Evolutionary conservation across 1,140 invertebrate species (phyloP), one percentile per base, ranked within the genome.

Genomic region (Drosophila jambulina): DNA sequence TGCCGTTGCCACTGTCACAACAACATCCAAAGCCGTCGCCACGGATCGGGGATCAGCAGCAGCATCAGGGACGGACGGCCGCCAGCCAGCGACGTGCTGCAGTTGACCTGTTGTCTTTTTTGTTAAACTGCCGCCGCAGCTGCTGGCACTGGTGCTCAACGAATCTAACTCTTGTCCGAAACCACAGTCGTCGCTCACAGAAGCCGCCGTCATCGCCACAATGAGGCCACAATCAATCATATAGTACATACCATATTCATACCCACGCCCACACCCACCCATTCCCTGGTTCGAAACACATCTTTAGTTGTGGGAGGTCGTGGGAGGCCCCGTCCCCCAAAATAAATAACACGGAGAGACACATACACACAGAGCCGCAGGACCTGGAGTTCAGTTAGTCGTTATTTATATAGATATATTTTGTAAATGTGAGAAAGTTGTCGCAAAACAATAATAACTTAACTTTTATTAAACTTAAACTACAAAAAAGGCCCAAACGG

Each of bases 21-120:
- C 46, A 36, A 43, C 21, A 42, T 29, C 29, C 36, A 12, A 67
- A 36, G 23, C 46, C 46, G 29, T n/a, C 32, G 29, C 45, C 46
- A 27, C 23, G 48, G n/a, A 56, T 54, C 25, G 34, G 62, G 36
- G 38, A 68, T 36, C 27, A 36, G 29, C 61, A 49, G 67, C 67
- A 65, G 67, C 67, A 69, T 32, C 67, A 21, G 42, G 23, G 29
- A 25, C 68, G 32, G 38, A 17, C 67, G 65, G 42, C 25, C n/a
- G 38, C 65, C 49, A 27, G 67, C 69, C 56, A 75, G 38, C 60
- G 70, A 46, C 74, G 51, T 43, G 71, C 64, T 64, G 71, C 64
- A 81, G 71, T 85, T 78, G 57, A 62, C 67, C 67, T 82, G 69
- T 86, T 78, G 60, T 78, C 68, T 82, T 81, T 72, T 74, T 79